Evolutionary conservation across 1,140 invertebrate genomes (phyloP).

Genomic region (Nasonia longicornis): DNA sequence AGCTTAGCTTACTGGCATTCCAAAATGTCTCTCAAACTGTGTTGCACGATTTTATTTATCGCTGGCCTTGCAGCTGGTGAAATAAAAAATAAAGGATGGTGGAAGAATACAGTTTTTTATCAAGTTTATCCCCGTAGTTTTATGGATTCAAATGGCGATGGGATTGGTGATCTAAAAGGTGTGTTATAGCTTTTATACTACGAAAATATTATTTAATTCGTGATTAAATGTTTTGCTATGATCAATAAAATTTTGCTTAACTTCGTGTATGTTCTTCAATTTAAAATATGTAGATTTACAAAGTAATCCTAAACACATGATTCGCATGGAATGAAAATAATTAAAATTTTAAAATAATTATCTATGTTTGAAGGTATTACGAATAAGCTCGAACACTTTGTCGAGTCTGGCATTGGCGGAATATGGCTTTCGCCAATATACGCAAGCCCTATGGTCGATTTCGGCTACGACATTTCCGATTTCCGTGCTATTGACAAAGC

Average conservation of each 20-base stretch:
- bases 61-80: constrained; percentile 10
- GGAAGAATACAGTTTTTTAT: constrained; percentile 76
- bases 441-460: constrained; percentile 72
- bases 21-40: constrained; percentile 18
- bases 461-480: constrained; percentile 78
- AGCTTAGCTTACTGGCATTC: too few relatives aligned
- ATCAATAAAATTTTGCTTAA: too few relatives aligned
- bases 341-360: too few relatives aligned
- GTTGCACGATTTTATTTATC: constrained; percentile 41
- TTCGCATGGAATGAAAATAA: too few relatives aligned
- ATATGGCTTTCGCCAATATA: constrained; percentile 76
- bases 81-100: constrained; percentile 70
- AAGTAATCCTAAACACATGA: too few relatives aligned
- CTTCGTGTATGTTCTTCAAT: too few relatives aligned
- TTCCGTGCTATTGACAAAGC: constrained; percentile 72
- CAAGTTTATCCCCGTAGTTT: constrained; percentile 80
- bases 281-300: too few relatives aligned
- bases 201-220: too few relatives aligned
- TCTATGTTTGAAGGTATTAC: constrained; percentile 41
- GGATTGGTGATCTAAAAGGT: constrained; percentile 77
- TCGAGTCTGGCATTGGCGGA: constrained; percentile 71
- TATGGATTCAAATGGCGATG: constrained; percentile 77
- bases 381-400: constrained; percentile 71
- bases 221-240: too few relatives aligned
- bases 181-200: not conserved